Base-by-base conservation (phyloP, 2,888 invertebrate species). In the Oscheius myriophilus region DNA sequence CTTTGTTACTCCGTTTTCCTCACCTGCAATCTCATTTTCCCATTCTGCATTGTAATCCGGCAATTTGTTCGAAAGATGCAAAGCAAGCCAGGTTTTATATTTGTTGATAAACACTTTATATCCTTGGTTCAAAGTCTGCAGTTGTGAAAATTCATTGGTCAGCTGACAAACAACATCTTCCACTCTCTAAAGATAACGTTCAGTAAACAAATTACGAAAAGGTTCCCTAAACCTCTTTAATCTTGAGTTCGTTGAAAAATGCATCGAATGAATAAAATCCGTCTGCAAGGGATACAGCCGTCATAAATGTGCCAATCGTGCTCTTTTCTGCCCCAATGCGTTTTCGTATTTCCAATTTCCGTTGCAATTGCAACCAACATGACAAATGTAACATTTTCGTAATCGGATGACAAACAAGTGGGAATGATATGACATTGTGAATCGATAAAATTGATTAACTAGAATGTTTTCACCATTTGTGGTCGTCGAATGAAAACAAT, bases 121-220 rank as follows among this genome's bases (percentile, higher is more conserved):
- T 14, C 66, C 57, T 14, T 67, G 39, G 7, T 61, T 65, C 0
- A 74, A 54, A 12, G 74, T 74, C 61, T 69, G 55, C n/a, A 74
- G 54, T 25, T 63, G 57, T 39, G 74, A 69, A 53, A 67, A 65
- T 2, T 64, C 67, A n/a, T 42, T 45, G 0, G 55, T 25, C 14
- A 71, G 45, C 16, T 57, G 41, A 16, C 41, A 43, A 0, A 74
- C 64, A n/a, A 71, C n/a, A 1, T 57, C 53, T 62, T 74, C 71
- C 42, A 74, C 63, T 45, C 55, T 49, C 74, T 74, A 46, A 70
- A 53, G 11, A 14, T n/a, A 26, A 21, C 23, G n/a, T 58, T 58
- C 41, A 1, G 26, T 33, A 25, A 54, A 12, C 39, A 2, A 16
- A 25, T 12, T 25, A 33, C 33, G 3, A 33, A 33, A 33, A 33